Percentiles rank a stretch among this genome's conserved stretches.
These are phyloP conservation scores for Heliconius hermathena DNA, from an alignment of 1,140 invertebrate species.

Conservation along the genomic window DNA sequence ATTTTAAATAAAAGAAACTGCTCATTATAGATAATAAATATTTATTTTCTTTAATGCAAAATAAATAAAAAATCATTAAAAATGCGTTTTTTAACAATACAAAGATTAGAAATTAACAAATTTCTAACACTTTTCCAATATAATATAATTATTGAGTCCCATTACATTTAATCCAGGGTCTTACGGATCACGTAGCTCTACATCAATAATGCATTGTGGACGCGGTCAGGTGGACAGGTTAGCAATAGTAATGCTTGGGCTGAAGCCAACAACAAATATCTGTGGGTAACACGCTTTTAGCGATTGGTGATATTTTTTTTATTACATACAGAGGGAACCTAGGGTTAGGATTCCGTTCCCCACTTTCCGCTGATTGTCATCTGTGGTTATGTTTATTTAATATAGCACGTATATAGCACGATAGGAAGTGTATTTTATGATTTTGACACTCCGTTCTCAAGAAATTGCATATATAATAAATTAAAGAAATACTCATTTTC, in stretches of 20 bases:
- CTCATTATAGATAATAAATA: background rate
- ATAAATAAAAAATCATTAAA: background rate
- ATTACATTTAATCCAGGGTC: slow-evolving; percentile 54
- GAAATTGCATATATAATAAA: no score
- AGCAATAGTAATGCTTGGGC: slow-evolving; percentile 71
- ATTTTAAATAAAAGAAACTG: background rate
- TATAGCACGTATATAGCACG: no score
- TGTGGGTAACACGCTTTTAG: slow-evolving; percentile 30
- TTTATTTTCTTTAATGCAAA: no score
- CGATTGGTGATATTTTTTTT: slow-evolving; percentile 16
- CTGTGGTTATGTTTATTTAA: no score
- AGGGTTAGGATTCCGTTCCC: no score
- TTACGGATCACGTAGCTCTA: slow-evolving; percentile 64
- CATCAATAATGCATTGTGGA: slow-evolving; percentile 74
- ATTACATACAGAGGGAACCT: no score
- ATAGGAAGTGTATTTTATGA: no score
- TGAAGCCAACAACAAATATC: slow-evolving; percentile 27
- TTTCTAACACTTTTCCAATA: background rate
- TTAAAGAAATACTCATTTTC: no score
- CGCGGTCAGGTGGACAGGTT: slow-evolving; percentile 57
- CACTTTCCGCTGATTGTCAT: no score
- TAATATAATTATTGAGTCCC: slow-evolving; percentile 28
- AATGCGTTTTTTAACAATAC: background rate
- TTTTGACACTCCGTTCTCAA: no score
- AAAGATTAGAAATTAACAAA: background rate